phyloP scores from a whole-genome alignment of 2,888 invertebrate species.

The Mamestra brassicae region DNA sequence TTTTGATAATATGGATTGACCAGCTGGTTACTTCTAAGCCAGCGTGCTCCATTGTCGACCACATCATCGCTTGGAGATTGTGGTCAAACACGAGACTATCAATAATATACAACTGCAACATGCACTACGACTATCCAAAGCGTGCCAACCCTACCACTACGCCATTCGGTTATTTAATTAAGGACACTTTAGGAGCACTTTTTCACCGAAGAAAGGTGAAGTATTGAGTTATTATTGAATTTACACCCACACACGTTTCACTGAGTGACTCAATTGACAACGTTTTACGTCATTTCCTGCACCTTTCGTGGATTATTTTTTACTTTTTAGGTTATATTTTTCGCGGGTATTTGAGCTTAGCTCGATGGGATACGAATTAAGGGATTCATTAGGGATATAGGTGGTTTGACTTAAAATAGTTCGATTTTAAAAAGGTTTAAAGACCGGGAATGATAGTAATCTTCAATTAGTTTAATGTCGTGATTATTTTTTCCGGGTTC shows the following conservation, averaged over 20 bases:
- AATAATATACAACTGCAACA: background rate
- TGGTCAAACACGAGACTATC: too few species aligned
- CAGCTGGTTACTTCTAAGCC: too few species aligned
- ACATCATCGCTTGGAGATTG: too few species aligned
- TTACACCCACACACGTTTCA: constrained; percentile 75
- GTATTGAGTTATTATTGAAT: constrained; percentile 78
- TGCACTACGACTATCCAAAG: background rate
- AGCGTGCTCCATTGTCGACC: too few species aligned
- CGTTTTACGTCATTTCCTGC: constrained; percentile 66
- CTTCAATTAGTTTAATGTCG: background rate
- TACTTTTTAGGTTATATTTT: constrained; percentile 53
- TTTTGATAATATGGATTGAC: too few species aligned
- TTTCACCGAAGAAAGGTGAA: constrained; percentile 59
- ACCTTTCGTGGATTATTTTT: constrained; percentile 60
- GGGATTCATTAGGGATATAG: constrained; percentile 60
- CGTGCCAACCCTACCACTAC: constrained; percentile 52
- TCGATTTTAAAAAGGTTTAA: constrained; percentile 13
- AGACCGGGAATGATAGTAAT: constrained; percentile 4
- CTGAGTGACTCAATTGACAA: constrained; percentile 74
- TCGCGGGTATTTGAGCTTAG: constrained; percentile 36
- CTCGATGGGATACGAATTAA: constrained; percentile 38
- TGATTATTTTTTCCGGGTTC: background rate
- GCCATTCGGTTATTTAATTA: constrained; percentile 71
- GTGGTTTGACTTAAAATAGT: constrained; percentile 18
- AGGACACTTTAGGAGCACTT: constrained; percentile 66